A percentile compares a stretch with the other conserved stretches of the same genome.
phyloP scores from a whole-genome alignment of 1,140 invertebrate genomes.

The Drosophila persimilis region DNA sequence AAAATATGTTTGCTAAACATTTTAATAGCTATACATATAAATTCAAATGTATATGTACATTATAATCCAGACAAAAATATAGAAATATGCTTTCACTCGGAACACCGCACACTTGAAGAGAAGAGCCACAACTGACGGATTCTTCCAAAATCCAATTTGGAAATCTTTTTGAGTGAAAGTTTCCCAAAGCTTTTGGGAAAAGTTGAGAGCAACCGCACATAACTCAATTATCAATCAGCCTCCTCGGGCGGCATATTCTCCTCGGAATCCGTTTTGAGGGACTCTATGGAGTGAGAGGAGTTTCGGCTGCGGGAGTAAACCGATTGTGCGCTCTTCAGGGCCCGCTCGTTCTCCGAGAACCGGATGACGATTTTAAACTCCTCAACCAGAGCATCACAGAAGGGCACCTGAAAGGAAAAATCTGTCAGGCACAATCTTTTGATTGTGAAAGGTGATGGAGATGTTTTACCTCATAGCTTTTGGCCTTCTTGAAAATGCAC shows the following conservation, averaged over 20 bases:
- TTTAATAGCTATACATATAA: conserved; percentile 17
- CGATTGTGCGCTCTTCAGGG: conserved; percentile 69
- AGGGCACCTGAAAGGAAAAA: conserved; percentile 85
- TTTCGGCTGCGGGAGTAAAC: conserved; percentile 78
- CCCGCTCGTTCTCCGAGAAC: conserved; percentile 68
- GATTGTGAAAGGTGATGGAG: too few relatives aligned
- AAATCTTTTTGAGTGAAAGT: conserved; percentile 67
- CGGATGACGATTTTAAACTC: conserved; percentile 88
- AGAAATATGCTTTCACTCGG: neutral
- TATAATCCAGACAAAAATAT: conserved; percentile 2
- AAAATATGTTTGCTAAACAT: conserved; percentile 33
- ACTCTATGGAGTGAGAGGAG: conserved; percentile 75
- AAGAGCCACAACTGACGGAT: conserved; percentile 20
- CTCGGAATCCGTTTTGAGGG: conserved; percentile 71
- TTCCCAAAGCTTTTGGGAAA: conserved; percentile 41
- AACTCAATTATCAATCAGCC: conserved; percentile 37
- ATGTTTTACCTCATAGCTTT: conserved; percentile 59
- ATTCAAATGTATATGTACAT: conserved; percentile 31
- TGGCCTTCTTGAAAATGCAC: conserved; percentile 68
- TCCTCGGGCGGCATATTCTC: conserved; percentile 44
- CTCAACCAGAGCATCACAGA: conserved; percentile 87
- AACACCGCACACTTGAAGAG: conserved; percentile 33
- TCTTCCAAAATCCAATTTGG: conserved; percentile 51
- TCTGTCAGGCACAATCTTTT: neutral
- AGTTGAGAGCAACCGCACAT: conserved; percentile 2